Evolutionary conservation across 2,888 invertebrate species (phyloP), one percentile per base, ranked within the genome.

Genomic region (Tipula unca): DNA sequence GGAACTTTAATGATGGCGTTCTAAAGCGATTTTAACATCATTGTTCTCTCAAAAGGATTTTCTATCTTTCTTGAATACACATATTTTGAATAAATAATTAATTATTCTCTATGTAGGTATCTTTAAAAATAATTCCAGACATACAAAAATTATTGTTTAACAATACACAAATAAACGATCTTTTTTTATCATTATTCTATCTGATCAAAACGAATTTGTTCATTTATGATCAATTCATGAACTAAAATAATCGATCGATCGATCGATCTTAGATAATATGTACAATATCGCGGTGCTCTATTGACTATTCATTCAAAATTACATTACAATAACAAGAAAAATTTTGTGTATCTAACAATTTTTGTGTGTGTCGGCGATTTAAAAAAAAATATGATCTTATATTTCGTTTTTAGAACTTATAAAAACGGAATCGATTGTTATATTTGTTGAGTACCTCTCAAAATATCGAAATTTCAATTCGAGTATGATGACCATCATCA

Each of bases 151-250:
- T 48, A n/a, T n/a, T n/a, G 17, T 17, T 17, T n/a, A 48, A 17
- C 48, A 48, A 48, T 17, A n/a, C 17, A 48, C 48, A 48, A 48
- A 48, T 48, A 48, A 69, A 69, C 13, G 25, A 69, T 69, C 69
- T 20, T 69, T 69, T n/a, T 69, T 69, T 69, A 69, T 69, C 69
- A 69, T 69, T 25, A 69, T 69, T 69, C 25, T 69, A 69, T 69
- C 69, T 2, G 69, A 69, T 69, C 69, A 69, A 83, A 83, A 83
- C 83, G 32, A 32, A 83, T 83, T 83, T 83, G 83, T 83, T 83
- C 83, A 83, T 83, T 83, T 83, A 35, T n/a, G 83, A n/a, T 83
- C 83, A 83, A 83, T 83, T 83, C 83, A 83, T 83, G n/a, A 35
- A 25, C 25, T 69, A 69, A 69, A 25, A 69, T 69, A 69, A 69